Evolutionary conservation across 2,113 vertebrate genomes (phyloP).

Genomic region (Periophthalmodon schlosseri): DNA sequence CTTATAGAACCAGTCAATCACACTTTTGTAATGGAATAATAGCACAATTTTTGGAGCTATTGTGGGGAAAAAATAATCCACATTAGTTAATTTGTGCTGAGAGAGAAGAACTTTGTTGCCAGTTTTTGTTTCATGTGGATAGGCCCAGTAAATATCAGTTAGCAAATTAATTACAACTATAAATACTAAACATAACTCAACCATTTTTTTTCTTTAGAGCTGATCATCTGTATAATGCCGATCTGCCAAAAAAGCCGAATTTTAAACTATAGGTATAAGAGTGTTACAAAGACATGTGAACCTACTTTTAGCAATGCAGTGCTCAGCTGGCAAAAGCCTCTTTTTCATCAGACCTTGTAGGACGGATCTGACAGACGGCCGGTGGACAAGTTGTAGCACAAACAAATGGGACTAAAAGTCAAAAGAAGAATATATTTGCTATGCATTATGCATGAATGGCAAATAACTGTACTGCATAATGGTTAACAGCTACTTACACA

Average conservation of each 20-base stretch:
- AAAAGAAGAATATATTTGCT: not conserved
- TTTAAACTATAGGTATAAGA: too few relatives aligned
- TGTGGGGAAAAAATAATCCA: too few relatives aligned
- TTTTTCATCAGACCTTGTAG: slow-evolving; percentile 96
- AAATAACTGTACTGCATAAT: not conserved
- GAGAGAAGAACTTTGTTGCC: too few relatives aligned
- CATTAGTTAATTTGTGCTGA: too few relatives aligned
- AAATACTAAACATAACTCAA: not conserved
- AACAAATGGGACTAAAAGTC: slow-evolving; percentile 92
- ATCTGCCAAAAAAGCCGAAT: not conserved
- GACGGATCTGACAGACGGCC: slow-evolving; percentile 90
- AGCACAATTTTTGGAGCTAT: too few relatives aligned
- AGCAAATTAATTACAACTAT: not conserved
- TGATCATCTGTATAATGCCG: not conserved
- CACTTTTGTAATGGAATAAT: too few relatives aligned
- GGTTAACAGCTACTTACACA: slow-evolving; percentile 80
- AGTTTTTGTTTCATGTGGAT: not conserved
- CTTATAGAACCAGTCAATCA: too few relatives aligned
- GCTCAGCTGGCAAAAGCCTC: slow-evolving; percentile 90
- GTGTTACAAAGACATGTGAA: not conserved
- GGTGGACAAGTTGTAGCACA: slow-evolving; percentile 94
- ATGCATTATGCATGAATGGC: not conserved
- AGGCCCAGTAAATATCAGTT: not conserved
- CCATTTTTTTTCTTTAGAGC: not conserved
- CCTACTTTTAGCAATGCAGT: slow-evolving; percentile 97